A percentile compares a stretch with the other conserved stretches of the same genome.
Conservation (phyloP, 2,113 vertebrate genomes). For the Jacana jacana region DNA sequence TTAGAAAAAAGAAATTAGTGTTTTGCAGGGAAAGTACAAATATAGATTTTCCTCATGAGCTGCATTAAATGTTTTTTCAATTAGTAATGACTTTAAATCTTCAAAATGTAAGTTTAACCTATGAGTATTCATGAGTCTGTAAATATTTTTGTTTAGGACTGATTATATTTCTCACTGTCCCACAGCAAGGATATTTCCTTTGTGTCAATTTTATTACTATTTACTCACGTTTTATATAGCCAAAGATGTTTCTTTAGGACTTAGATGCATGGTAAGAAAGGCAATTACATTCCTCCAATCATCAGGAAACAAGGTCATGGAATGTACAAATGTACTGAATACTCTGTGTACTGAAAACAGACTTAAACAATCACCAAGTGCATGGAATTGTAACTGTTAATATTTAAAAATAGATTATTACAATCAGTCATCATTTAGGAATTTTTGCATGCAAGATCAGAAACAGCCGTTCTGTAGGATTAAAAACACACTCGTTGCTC, state of each 20-base stretch:
- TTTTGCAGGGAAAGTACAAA: not conserved
- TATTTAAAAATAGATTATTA: slow-evolving; percentile 14
- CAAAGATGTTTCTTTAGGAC: not conserved
- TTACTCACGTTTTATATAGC: not conserved
- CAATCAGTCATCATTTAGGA: not conserved
- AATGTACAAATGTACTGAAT: not conserved
- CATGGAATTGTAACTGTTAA: not conserved
- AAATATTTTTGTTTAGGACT: not conserved
- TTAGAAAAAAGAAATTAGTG: not conserved
- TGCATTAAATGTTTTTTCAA: not conserved
- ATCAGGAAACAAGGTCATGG: not conserved
- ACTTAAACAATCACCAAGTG: not conserved
- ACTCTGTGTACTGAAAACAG: not conserved
- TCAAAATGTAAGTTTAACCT: not conserved
- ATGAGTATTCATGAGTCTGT: not conserved
- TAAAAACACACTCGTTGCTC: not conserved
- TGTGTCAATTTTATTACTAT: not conserved
- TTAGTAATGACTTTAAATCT: not conserved
- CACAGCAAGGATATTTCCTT: not conserved
- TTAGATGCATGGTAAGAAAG: not conserved
- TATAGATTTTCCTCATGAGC: not conserved
- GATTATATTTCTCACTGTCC: not conserved
- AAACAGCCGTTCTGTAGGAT: not conserved
- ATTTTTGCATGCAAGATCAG: not conserved
- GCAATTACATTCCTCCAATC: not conserved